phyloP scores from a whole-genome alignment of 2,888 invertebrate species.

The Odontothrips loti region DNA sequence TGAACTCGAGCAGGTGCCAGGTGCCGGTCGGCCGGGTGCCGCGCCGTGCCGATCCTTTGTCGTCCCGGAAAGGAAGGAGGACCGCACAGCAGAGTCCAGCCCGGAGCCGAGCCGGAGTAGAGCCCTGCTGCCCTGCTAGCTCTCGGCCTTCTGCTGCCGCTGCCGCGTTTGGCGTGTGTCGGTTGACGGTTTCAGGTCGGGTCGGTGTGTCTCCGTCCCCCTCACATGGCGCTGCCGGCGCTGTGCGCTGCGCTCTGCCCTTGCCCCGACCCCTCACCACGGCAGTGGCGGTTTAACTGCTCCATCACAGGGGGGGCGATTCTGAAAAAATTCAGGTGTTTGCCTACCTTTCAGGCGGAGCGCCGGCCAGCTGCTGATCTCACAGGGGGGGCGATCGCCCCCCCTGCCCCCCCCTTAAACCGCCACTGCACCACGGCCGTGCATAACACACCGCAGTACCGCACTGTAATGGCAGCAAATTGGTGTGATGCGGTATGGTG shows the following conservation, averaged over 20 bases:
- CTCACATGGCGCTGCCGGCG: no score
- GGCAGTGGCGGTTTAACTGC: no score
- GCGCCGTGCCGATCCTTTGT: not conserved
- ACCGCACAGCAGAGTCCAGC: not conserved
- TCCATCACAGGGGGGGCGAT: no score
- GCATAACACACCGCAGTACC: not conserved
- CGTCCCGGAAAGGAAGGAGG: not conserved
- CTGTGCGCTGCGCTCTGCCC: no score
- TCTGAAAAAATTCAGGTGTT: no score
- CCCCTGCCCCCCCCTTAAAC: no score
- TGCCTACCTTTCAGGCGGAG: no score
- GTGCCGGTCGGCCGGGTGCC: not conserved
- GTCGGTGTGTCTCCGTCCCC: not conserved
- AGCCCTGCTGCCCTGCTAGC: not conserved
- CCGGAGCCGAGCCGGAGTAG: not conserved
- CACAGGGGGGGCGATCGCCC: no score
- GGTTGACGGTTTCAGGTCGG: no score
- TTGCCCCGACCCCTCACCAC: not conserved
- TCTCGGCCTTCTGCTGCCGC: not conserved
- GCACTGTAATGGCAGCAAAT: conserved; percentile 13
- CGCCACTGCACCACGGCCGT: not conserved
- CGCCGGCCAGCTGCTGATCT: no score
- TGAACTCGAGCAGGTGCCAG: conserved; percentile 1
- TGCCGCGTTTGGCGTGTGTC: no score
- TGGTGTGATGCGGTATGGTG: not conserved